These are phyloP conservation scores for Alethe castanea DNA, from an alignment of 2,113 vertebrate species.

Conservation along the genomic window DNA sequence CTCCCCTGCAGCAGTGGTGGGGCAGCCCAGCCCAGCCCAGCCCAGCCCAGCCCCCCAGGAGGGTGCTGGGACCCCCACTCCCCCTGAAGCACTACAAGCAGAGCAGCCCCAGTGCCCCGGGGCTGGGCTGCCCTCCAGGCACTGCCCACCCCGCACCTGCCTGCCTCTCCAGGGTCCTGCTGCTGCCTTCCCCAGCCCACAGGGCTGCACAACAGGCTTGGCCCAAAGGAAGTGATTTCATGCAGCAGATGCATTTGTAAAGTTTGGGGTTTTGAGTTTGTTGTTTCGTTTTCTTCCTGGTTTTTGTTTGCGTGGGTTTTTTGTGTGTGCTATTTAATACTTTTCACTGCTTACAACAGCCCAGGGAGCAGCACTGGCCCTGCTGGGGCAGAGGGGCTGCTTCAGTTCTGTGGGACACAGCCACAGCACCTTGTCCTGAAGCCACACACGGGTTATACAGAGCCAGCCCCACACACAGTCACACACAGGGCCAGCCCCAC, in stretches of 20 bases:
- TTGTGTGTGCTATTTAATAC: background rate
- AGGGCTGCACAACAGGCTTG: background rate
- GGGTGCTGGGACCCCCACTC: background rate
- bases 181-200: background rate
- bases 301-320: background rate
- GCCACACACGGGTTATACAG: background rate
- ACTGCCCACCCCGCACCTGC: background rate
- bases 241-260: background rate
- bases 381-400: background rate
- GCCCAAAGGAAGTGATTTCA: background rate
- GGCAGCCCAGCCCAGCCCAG: background rate
- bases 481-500: no score
- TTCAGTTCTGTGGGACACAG: background rate
- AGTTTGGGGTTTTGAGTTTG: background rate
- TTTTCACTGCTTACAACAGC: background rate
- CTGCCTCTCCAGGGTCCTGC: background rate
- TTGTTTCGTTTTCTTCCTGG: background rate
- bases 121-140: background rate
- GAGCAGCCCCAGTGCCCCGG: accelerated
- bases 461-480: no score
- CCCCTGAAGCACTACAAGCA: background rate
- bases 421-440: background rate
- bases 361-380: background rate
- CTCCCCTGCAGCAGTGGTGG: background rate
- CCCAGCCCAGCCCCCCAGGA: background rate